Base-by-base conservation (phyloP, 2,888 invertebrate genomes). In the Romanomermis culicivorax region DNA sequence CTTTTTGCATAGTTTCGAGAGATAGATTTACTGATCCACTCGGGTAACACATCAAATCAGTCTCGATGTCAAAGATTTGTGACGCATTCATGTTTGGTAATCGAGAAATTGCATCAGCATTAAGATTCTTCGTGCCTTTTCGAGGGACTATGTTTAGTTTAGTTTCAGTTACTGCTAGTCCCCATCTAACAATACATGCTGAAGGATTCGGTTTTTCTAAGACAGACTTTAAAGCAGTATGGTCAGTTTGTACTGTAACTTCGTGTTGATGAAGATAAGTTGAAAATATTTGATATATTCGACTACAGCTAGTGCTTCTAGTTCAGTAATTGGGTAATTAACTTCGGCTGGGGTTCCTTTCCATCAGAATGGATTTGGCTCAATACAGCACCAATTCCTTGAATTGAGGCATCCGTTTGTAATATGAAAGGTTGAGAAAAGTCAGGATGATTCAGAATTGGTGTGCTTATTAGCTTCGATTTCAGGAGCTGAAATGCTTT, bases 141-240 rank as follows among this genome's bases (percentile, higher is more conserved):
- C 67, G 63, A 56, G 74, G 70, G 1, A 62, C 57, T 2, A 72
- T 63, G 0, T 62, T 58, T 1, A 72, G 53, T 47, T 72, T 64
- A 20, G 4, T 7, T 1, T 62, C 57, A 55, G 71, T 70, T 0
- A 75, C 55, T 20, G 63, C 59, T 20, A 74, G 52, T 0, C 69
- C 66, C 74, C 73, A 75, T 42, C 73, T 55, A 0, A 68, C 69
- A 0, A 75, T 57, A 29, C 72, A 56, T 14, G 71, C 71, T 68
- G 7, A 71, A 63, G 56, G 71, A 70, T 2, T 71, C 42, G 0
- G 62, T 60, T 57, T 70, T 3, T 29, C 26, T 1, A 58, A 24
- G 1, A 60, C 42, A 14, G 42, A 51, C 27, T 49, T 47, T 11
- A 58, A 50, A 1, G 60, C 57, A 11, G 49, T 51, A 42, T 60